phyloP scores from a whole-genome alignment of 2,888 invertebrate species.

The Lysandra bellargus region DNA sequence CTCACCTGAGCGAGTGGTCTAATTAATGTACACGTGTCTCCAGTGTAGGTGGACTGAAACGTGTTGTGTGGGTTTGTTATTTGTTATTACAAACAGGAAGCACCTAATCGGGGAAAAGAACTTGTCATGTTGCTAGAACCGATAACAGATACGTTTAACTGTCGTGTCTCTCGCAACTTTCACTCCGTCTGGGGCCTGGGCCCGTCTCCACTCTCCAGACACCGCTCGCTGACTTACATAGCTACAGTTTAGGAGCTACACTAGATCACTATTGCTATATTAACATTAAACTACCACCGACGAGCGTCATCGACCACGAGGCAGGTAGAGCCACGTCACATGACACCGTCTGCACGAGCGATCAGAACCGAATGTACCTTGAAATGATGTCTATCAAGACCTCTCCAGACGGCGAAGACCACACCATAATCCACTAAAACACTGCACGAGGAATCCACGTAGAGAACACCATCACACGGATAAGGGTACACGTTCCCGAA shows the following conservation, averaged over 20 bases:
- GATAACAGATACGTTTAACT: background rate
- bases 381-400: constrained; percentile 75
- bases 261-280: background rate
- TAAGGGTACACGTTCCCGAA: constrained; percentile 75
- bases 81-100: constrained; percentile 17
- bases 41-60: background rate
- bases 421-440: constrained; percentile 76
- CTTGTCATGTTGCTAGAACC: background rate
- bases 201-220: background rate
- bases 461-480: constrained; percentile 72
- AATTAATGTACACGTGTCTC: constrained; percentile 6
- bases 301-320: constrained; percentile 37
- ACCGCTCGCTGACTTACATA: background rate
- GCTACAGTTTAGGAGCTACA: background rate
- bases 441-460: constrained; percentile 71
- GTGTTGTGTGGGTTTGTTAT: constrained; percentile 2
- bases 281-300: constrained; percentile 7
- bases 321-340: constrained; percentile 43
- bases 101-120: constrained; percentile 12
- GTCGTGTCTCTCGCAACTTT: background rate
- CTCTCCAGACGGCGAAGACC: constrained; percentile 75
- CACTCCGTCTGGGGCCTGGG: background rate
- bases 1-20: background rate
- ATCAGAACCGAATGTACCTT: constrained; percentile 59
- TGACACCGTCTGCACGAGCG: constrained; percentile 37